phyloP scores from a whole-genome alignment of 2,888 invertebrate genomes.

The Pasiphila rectangulata region DNA sequence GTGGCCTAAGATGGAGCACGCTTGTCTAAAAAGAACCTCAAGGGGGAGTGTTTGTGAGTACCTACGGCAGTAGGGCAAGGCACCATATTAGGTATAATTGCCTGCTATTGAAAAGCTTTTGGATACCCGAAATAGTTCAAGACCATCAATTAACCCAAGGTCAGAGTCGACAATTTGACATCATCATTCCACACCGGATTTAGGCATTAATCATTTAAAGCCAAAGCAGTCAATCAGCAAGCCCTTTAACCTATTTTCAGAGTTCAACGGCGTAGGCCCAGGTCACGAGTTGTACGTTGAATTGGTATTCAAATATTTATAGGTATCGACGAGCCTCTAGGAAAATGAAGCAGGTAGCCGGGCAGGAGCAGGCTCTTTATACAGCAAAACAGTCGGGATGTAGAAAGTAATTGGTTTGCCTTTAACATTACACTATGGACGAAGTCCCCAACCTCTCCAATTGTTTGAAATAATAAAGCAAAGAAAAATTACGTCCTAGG shows the following conservation, averaged over 20 bases:
- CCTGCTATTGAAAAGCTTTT: background rate
- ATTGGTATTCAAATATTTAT: slow-evolving; percentile 38
- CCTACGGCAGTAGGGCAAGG: too few relatives aligned
- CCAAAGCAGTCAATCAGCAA: slow-evolving; percentile 11
- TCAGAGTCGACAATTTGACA: too few relatives aligned
- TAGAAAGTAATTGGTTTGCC: too few relatives aligned
- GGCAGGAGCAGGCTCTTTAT: slow-evolving; percentile 16
- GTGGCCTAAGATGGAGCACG: too few relatives aligned
- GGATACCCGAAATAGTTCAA: background rate
- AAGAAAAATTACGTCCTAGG: too few relatives aligned
- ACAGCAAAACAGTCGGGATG: slow-evolving; percentile 11
- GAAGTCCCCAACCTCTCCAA: too few relatives aligned
- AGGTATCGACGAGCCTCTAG: slow-evolving; percentile 36
- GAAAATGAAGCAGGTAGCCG: slow-evolving; percentile 29
- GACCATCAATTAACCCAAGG: background rate
- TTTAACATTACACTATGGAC: too few relatives aligned
- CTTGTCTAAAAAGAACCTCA: too few relatives aligned
- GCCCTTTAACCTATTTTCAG: slow-evolving; percentile 24
- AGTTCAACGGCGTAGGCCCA: slow-evolving; percentile 31
- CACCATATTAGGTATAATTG: background rate
- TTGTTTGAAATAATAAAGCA: too few relatives aligned
- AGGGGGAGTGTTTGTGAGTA: too few relatives aligned
- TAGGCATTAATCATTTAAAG: slow-evolving; percentile 10
- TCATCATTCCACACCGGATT: slow-evolving; percentile 6
- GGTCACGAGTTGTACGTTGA: slow-evolving; percentile 22